Percentiles rank a stretch among this genome's conserved stretches.
Evolutionary conservation across 2,113 vertebrate genomes (phyloP).

Genomic region (Chamaetylas fuelleborni): DNA sequence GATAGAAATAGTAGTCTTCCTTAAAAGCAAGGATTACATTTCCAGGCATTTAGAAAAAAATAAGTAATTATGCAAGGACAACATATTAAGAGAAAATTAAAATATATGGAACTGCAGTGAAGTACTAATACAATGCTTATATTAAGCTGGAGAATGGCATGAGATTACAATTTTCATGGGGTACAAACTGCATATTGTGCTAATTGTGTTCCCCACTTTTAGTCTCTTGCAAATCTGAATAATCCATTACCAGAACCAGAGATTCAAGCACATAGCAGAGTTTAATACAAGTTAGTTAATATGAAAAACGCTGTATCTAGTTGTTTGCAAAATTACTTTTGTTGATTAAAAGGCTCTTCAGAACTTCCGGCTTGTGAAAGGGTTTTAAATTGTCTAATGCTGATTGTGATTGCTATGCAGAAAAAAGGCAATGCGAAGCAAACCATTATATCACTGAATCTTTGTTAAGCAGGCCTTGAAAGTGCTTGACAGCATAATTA

Average conservation of each 20-base stretch:
- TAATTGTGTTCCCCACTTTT: constrained; percentile 29
- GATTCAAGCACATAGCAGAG: constrained; percentile 70
- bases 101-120: constrained; percentile 49
- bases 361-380: constrained; percentile 89
- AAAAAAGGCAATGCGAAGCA: constrained; percentile 88
- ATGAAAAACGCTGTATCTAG: constrained; percentile 84
- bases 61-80: constrained; percentile 41
- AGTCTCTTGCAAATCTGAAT: constrained; percentile 45
- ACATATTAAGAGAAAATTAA: constrained; percentile 60
- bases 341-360: constrained; percentile 94
- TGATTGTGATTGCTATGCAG: constrained; percentile 97
- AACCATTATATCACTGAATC: constrained; percentile 99
- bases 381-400: constrained; percentile 96
- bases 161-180: constrained; percentile 19
- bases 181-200: constrained; percentile 9
- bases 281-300: constrained; percentile 83
- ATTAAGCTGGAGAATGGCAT: constrained; percentile 13
- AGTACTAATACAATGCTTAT: constrained; percentile 20
- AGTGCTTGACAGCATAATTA: constrained; percentile 99
- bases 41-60: background rate
- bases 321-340: constrained; percentile 90
- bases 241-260: constrained; percentile 67
- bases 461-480: constrained; percentile 99
- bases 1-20: background rate
- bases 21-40: constrained; percentile 44